phyloP scores from a whole-genome alignment of 2,888 invertebrate species.

The Proisotoma minuta region DNA sequence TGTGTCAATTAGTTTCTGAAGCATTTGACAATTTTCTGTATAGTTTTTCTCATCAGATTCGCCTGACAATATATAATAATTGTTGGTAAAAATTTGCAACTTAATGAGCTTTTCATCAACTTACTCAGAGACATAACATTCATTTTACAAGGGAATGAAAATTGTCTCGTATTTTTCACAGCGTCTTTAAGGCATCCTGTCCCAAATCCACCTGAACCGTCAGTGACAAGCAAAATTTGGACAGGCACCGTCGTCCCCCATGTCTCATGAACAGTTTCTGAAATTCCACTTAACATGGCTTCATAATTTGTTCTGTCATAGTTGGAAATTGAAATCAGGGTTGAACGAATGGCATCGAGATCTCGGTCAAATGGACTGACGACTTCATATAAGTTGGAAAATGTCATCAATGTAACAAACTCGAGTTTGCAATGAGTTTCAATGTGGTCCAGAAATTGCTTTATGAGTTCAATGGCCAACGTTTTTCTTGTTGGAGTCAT shows the following conservation, averaged over 20 bases:
- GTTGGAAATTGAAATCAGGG: constrained; percentile 71
- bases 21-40: constrained; percentile 52
- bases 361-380: constrained; percentile 84
- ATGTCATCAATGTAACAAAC: constrained; percentile 62
- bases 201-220: constrained; percentile 68
- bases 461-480: constrained; percentile 64
- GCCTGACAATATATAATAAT: constrained; percentile 22
- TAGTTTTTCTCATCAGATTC: constrained; percentile 49
- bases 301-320: constrained; percentile 83
- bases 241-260: constrained; percentile 86
- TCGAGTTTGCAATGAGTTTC: constrained; percentile 63
- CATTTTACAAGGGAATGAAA: constrained; percentile 74
- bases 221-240: constrained; percentile 67
- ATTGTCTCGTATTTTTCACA: constrained; percentile 60
- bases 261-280: constrained; percentile 72
- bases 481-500: constrained; percentile 60
- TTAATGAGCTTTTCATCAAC: too few relatives aligned
- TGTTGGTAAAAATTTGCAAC: too few relatives aligned
- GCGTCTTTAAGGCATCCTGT: constrained; percentile 61
- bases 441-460: constrained; percentile 62
- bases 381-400: constrained; percentile 58
- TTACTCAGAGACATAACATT: constrained; percentile 54
- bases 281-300: constrained; percentile 71
- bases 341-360: constrained; percentile 70
- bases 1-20: constrained; percentile 74